Percentiles rank a stretch among this genome's conserved stretches.
Conservation (phyloP, 2,797 vertebrate species). For the Propithecus deckenii region DNA sequence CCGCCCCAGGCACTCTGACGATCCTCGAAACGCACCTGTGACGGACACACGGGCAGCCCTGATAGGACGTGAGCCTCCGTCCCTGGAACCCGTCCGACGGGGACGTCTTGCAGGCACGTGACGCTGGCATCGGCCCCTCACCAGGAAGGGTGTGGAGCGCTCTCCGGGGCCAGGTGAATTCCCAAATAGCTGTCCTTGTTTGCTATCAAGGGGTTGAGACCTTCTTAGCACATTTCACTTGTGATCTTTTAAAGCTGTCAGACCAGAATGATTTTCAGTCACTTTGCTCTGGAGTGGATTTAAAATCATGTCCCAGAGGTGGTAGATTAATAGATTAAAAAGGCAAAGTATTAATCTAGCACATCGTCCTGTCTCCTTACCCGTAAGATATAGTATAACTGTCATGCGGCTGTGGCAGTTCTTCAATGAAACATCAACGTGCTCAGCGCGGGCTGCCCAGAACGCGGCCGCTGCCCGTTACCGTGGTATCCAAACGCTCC, state of each 20-base stretch:
- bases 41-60: accelerated
- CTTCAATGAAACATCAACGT: slow-evolving; percentile 62
- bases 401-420: slow-evolving; percentile 75
- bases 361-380: slow-evolving; percentile 73
- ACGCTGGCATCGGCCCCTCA: neutral
- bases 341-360: slow-evolving; percentile 81
- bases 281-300: slow-evolving; percentile 79
- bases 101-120: neutral
- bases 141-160: neutral
- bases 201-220: slow-evolving; percentile 65
- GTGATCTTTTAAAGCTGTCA: slow-evolving; percentile 85
- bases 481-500: neutral
- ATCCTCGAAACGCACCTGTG: neutral
- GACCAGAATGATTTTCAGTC: slow-evolving; percentile 84
- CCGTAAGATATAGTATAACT: slow-evolving; percentile 69
- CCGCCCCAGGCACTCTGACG: accelerated
- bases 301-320: slow-evolving; percentile 82
- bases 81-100: neutral
- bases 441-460: slow-evolving; percentile 37
- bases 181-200: slow-evolving; percentile 50
- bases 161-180: neutral
- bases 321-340: slow-evolving; percentile 83
- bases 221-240: slow-evolving; percentile 76
- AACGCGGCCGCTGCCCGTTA: neutral
- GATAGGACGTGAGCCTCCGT: neutral